Evolutionary conservation across 2,797 vertebrate species (phyloP).

Genomic region (Gouania willdenowi): DNA sequence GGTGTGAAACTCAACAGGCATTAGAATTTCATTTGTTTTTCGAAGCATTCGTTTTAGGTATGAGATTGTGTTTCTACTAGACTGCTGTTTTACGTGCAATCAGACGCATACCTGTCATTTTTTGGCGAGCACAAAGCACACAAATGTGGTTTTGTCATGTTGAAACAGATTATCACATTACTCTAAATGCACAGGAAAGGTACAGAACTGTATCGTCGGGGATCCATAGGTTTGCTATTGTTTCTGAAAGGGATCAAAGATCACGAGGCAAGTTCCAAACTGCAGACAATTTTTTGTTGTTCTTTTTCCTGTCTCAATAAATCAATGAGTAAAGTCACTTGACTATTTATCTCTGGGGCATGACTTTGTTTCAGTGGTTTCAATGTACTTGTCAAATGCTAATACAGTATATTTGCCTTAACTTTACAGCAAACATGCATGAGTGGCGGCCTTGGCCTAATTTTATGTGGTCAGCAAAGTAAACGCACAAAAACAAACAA

Average conservation of each 20-base stretch:
- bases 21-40: background rate
- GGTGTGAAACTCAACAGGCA: constrained; percentile 5
- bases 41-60: background rate
- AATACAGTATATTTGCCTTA: too few species aligned
- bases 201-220: too few species aligned
- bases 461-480: too few species aligned
- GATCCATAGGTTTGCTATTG: too few species aligned
- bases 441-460: too few species aligned
- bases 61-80: background rate
- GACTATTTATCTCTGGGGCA: background rate
- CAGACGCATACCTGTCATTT: background rate
- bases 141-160: background rate
- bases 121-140: background rate
- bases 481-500: too few species aligned
- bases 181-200: too few species aligned
- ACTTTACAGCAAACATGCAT: too few species aligned
- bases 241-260: constrained; percentile 1
- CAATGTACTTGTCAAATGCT: too few species aligned
- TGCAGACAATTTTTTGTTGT: constrained; percentile 6
- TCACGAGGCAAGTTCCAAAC: background rate
- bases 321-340: background rate
- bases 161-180: background rate
- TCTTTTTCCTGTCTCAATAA: constrained; percentile 6
- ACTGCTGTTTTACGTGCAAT: background rate
- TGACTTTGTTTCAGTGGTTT: constrained; percentile 1